These are phyloP conservation scores for Stichodactyla helianthus DNA, from an alignment of 64 coral and sea anemone genomes.

Conservation along the genomic window DNA sequence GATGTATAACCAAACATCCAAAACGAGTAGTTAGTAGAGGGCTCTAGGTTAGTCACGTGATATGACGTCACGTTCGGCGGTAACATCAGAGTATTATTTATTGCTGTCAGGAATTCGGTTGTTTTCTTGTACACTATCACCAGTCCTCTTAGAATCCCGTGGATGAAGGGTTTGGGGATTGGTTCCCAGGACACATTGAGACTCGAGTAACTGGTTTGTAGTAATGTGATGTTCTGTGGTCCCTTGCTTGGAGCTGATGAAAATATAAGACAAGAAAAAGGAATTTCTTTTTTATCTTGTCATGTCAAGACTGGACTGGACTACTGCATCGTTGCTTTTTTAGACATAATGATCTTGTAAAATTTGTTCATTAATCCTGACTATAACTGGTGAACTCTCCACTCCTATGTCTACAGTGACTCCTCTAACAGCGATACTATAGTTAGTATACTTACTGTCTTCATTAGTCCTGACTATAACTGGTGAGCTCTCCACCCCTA, in stretches of 20 bases:
- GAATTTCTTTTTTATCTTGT: not conserved
- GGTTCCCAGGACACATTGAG: conserved; percentile 55
- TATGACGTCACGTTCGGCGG: conserved; percentile 26
- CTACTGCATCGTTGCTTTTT: too few species aligned
- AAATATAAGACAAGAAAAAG: not conserved
- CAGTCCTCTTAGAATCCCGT: conserved; percentile 59
- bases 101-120: not conserved
- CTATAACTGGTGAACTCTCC: not conserved
- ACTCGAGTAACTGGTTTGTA: conserved; percentile 60
- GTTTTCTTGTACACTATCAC: conserved; percentile 44
- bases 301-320: too few species aligned
- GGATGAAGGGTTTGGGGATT: conserved; percentile 52
- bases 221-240: conserved; percentile 52
- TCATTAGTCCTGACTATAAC: conserved; percentile 33
- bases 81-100: conserved; percentile 27
- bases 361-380: conserved; percentile 24
- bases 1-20: conserved; percentile 62
- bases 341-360: not conserved
- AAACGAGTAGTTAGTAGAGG: conserved; percentile 68
- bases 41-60: conserved; percentile 19
- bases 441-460: conserved; percentile 19
- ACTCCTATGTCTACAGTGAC: conserved; percentile 26
- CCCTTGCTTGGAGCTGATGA: conserved; percentile 52
- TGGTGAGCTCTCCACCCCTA: conserved; percentile 2
- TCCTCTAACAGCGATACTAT: conserved; percentile 31